Evolutionary conservation across 2,113 vertebrate genomes (phyloP), one percentile per base, ranked within the genome.

Genomic region (Podiceps cristatus): DNA sequence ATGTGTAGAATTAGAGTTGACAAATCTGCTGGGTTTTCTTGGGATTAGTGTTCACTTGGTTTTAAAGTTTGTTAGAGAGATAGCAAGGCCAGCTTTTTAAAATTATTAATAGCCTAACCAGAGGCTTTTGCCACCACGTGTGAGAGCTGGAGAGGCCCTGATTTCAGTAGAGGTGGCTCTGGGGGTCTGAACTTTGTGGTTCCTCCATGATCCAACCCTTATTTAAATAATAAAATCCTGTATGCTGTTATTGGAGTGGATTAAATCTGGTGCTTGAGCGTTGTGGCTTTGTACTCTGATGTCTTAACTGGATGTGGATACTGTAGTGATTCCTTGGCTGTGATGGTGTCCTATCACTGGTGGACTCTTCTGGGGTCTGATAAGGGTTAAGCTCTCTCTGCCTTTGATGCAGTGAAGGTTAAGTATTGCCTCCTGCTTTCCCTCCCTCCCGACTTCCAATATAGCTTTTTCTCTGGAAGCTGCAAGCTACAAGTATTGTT

Each of bases 401-500:
- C 22, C 31, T 90, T 90, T 74, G 17, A 7, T 8, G 95, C 44
- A 59, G 5, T 47, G 47, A 72, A 60, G 37, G 13, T 19, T 52
- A 52, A 28, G 15, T 52, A 25, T 56, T 76, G 9, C 14, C 68
- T 79, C 22, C n/a, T 19, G 4, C 15, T 14, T 56, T 88, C 15
- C 17, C 15, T 59, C 4, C 2, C 14, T 22, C 13, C 17, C 13
- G 55, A 4, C 2, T 12, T 22, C 44, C 9, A 14, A 0, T 40
- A 45, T 6, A 49, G 31, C 0, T 52, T 73, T 77, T 69, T 53
- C 8, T 3, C 8, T 58, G 22, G 25, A 59, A 75, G 37, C 19
- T 79, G 17, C 40, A 75, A 58, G 13, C 18, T 16, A 5, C 71
- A 67, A 42, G 25, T 60, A 37, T 76, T 88, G 88, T 62, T 72